phyloP scores from a whole-genome alignment of 1,140 invertebrate species.

The Schlechtendalia chinensis region DNA sequence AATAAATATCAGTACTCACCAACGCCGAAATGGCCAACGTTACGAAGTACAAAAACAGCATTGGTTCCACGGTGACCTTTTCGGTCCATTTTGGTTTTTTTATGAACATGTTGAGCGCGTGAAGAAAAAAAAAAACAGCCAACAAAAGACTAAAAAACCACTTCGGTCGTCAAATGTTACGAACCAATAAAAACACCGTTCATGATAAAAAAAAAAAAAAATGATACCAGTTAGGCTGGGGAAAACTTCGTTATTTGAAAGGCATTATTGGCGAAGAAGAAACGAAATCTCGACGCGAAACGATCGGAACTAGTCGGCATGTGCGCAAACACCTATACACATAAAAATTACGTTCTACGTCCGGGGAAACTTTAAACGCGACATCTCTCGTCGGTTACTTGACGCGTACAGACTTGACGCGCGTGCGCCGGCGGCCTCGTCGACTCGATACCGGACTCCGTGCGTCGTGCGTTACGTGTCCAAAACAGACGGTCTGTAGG shows the following conservation, averaged over 20 bases:
- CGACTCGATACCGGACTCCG: too few species aligned
- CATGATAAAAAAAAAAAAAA: not conserved
- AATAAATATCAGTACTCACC: constrained; percentile 17
- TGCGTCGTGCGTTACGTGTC: too few species aligned
- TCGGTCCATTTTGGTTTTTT: constrained; percentile 32
- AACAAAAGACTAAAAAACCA: not conserved
- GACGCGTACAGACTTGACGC: not conserved
- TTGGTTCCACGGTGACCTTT: constrained; percentile 51
- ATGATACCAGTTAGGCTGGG: not conserved
- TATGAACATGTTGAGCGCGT: not conserved
- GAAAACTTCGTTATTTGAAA: too few species aligned
- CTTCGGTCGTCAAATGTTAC: not conserved
- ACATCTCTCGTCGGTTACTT: too few species aligned
- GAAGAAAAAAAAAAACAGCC: not conserved
- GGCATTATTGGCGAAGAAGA: too few species aligned
- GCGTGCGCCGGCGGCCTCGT: not conserved
- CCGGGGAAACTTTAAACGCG: too few species aligned
- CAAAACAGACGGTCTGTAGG: too few species aligned
- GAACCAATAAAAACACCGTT: not conserved
- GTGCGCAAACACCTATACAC: too few species aligned
- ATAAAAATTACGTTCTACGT: too few species aligned
- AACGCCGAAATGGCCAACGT: constrained; percentile 48
- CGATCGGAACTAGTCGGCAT: too few species aligned
- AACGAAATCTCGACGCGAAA: too few species aligned
- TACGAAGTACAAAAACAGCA: constrained; percentile 51